A percentile compares a stretch with the other conserved stretches of the same genome.
Conservation (phyloP, 1,140 invertebrate species). For the Zelostemma sp. region DNA sequence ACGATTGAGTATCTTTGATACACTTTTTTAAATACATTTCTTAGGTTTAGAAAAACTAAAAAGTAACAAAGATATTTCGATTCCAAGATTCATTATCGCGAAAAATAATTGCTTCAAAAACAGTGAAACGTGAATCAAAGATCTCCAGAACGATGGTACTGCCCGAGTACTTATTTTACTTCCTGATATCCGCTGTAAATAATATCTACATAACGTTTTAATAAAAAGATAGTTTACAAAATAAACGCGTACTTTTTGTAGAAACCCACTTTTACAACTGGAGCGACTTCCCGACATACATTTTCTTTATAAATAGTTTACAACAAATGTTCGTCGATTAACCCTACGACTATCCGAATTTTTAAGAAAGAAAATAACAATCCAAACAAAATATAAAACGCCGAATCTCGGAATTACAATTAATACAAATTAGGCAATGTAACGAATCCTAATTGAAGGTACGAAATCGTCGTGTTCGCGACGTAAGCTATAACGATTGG, state of each 20-base stretch:
- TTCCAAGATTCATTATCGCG: no score
- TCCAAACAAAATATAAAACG: not conserved
- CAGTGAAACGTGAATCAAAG: not conserved
- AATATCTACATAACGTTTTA: constrained; percentile 66
- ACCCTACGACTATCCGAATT: no score
- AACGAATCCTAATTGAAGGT: constrained; percentile 31
- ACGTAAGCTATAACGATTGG: constrained; percentile 40
- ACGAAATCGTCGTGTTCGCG: constrained; percentile 32
- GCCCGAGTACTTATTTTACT: constrained; percentile 33
- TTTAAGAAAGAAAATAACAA: not conserved
- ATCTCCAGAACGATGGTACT: constrained; percentile 30
- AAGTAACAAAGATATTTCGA: no score
- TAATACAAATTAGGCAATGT: constrained; percentile 34
- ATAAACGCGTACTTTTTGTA: constrained; percentile 27
- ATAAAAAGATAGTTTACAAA: constrained; percentile 61
- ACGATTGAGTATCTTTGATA: not conserved
- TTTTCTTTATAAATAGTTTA: constrained; percentile 22
- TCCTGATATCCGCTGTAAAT: constrained; percentile 62
- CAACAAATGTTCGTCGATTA: no score
- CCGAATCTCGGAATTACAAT: not conserved
- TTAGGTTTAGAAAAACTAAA: no score
- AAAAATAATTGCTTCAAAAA: not conserved
- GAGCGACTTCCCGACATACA: not conserved
- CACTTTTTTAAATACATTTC: not conserved
- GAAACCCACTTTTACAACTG: no score